These are phyloP conservation scores for Euphydryas editha DNA, from an alignment of 2,888 invertebrate genomes.

Conservation along the genomic window DNA sequence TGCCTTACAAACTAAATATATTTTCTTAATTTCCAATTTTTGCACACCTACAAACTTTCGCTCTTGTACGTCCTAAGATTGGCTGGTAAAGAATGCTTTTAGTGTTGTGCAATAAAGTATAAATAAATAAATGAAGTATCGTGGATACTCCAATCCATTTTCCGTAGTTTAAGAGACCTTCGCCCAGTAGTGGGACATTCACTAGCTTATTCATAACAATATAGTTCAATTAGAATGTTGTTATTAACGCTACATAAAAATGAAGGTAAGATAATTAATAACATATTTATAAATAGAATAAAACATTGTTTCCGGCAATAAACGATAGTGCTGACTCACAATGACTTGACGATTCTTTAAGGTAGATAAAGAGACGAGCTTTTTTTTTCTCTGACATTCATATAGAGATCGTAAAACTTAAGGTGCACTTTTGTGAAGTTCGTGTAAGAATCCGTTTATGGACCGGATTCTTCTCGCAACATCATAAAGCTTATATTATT, in stretches of 20 bases:
- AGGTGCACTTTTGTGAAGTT: not conserved
- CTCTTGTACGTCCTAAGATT: too few species aligned
- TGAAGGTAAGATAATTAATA: not conserved
- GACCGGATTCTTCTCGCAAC: not conserved
- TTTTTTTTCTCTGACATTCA: constrained; percentile 2
- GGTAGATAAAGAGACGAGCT: constrained; percentile 13
- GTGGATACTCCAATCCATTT: too few species aligned
- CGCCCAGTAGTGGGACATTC: too few species aligned
- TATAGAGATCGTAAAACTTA: not conserved
- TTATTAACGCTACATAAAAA: not conserved
- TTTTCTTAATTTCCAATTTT: too few species aligned
- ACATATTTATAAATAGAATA: constrained; percentile 5
- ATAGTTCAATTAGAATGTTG: not conserved
- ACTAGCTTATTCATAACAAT: too few species aligned
- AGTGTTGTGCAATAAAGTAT: too few species aligned
- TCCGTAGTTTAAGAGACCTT: too few species aligned
- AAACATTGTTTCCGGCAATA: constrained; percentile 5
- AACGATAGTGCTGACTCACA: constrained; percentile 1
- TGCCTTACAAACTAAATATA: too few species aligned
- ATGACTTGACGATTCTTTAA: constrained; percentile 7
- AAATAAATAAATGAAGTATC: too few species aligned
- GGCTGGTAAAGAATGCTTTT: too few species aligned
- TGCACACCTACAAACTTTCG: too few species aligned
- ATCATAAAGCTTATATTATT: too few species aligned
- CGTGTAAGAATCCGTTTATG: not conserved